A percentile compares a stretch with the other conserved stretches of the same genome.
Conservation (phyloP, 2,888 invertebrate species). For the Lasioglossum lativentre region DNA sequence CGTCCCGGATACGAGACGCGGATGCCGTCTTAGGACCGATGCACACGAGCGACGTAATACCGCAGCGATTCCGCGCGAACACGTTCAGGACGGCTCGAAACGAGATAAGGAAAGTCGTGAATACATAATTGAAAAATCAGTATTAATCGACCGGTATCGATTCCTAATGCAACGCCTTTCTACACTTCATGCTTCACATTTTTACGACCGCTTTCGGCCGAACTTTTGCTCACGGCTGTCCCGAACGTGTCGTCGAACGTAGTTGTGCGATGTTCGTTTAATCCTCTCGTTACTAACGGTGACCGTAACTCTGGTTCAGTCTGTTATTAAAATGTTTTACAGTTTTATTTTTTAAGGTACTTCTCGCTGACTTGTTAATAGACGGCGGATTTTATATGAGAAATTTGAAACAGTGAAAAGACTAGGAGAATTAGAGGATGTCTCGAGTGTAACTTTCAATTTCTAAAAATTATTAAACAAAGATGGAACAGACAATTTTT, state of each 20-base stretch:
- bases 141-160: slow-evolving; percentile 6
- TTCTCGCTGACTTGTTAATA: too few relatives aligned
- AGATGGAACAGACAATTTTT: too few relatives aligned
- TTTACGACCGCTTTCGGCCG: background rate
- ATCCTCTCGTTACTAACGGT: background rate
- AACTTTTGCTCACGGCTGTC: background rate
- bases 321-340: background rate
- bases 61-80: background rate
- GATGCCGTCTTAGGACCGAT: background rate
- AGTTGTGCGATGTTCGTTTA: background rate
- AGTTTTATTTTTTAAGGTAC: background rate
- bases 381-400: background rate
- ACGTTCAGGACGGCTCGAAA: background rate
- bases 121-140: background rate
- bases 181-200: background rate
- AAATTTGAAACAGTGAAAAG: too few relatives aligned
- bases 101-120: background rate
- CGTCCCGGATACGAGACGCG: background rate
- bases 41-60: background rate
- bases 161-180: background rate
- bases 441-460: too few relatives aligned
- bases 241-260: background rate
- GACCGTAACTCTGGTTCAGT: background rate
- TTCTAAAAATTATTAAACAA: background rate
- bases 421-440: too few relatives aligned